Evolutionary conservation across 64 coral and sea anemone species (phyloP).

Genomic region (Pocillopora damicornis): DNA sequence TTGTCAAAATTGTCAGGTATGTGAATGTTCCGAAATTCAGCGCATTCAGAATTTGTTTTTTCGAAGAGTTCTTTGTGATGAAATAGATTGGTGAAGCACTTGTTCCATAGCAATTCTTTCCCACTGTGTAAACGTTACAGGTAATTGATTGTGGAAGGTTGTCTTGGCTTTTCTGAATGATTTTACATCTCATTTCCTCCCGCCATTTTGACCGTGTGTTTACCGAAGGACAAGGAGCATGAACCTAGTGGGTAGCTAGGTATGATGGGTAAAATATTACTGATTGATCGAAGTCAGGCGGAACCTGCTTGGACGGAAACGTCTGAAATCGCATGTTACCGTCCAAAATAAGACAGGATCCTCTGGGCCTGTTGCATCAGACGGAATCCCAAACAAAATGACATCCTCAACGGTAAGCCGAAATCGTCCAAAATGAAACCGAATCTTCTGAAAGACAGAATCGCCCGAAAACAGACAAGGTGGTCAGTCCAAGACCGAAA

Average conservation of each 20-base stretch:
- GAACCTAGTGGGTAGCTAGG: not conserved
- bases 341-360: too few relatives aligned
- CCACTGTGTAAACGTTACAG: not conserved
- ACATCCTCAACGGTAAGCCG: too few relatives aligned
- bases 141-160: conserved; percentile 5
- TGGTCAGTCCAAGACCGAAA: too few relatives aligned
- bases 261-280: not conserved
- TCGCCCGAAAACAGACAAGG: too few relatives aligned
- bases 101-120: not conserved
- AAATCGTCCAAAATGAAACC: too few relatives aligned
- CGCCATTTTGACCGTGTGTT: conserved; percentile 28
- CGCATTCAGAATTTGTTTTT: not conserved
- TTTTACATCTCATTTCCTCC: conserved; percentile 35
- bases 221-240: too few relatives aligned
- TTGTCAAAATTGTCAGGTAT: not conserved
- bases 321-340: too few relatives aligned
- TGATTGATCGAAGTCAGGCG: too few relatives aligned
- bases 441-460: too few relatives aligned
- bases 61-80: not conserved
- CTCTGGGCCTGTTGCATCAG: too few relatives aligned
- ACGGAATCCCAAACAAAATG: too few relatives aligned
- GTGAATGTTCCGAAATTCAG: not conserved
- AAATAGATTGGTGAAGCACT: not conserved
- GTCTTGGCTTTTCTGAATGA: conserved; percentile 15
- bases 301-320: too few relatives aligned